Conservation (phyloP, 2,888 invertebrate genomes). For the Pseudanteris insignis region DNA sequence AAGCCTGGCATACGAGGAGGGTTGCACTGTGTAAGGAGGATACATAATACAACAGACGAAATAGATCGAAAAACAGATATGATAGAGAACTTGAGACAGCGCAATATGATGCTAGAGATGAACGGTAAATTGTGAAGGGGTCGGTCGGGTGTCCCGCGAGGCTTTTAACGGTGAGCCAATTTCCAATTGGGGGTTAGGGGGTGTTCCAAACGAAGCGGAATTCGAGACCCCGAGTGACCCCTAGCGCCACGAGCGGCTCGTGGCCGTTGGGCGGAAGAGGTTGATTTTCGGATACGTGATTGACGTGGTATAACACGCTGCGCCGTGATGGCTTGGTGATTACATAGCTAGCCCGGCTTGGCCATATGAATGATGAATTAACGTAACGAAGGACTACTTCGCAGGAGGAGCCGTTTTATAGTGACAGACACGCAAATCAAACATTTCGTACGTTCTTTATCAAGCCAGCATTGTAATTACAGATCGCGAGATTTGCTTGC, state of each 20-base stretch:
- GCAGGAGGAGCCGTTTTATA: constrained; percentile 20
- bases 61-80: too few species aligned
- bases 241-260: background rate
- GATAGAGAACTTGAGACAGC: too few species aligned
- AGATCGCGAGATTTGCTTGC: constrained; percentile 10
- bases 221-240: too few species aligned
- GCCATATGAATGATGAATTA: constrained; percentile 23
- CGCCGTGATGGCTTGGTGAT: constrained; percentile 11
- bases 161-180: background rate
- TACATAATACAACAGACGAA: too few species aligned
- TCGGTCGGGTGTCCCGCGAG: too few species aligned
- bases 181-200: background rate
- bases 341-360: constrained; percentile 6
- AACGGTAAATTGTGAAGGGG: background rate
- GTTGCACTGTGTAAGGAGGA: too few species aligned
- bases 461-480: constrained; percentile 19
- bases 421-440: constrained; percentile 39
- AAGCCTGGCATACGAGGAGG: too few species aligned
- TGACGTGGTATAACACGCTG: constrained; percentile 18
- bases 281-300: constrained; percentile 7
- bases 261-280: background rate
- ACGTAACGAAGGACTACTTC: constrained; percentile 7
- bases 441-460: constrained; percentile 27
- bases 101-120: too few species aligned
- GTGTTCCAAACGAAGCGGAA: background rate